Conservation (phyloP, 1,140 invertebrate genomes). For the Bombus picipes region DNA sequence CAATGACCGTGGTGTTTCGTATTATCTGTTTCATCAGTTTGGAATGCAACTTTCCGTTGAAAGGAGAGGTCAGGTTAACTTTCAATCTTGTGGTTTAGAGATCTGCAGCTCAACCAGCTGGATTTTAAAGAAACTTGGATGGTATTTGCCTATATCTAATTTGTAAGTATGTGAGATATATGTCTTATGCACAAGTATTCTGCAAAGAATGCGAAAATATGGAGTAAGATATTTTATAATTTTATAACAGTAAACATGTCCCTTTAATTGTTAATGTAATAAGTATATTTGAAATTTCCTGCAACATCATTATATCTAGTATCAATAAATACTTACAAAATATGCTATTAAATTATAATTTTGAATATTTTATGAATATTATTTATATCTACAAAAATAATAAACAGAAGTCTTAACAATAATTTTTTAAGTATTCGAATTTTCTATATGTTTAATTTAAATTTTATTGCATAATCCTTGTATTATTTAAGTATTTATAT, state of each 20-base stretch:
- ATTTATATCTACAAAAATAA: not conserved
- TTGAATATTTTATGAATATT: not conserved
- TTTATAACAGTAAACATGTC: slow-evolving; percentile 1
- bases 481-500: not conserved
- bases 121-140: slow-evolving; percentile 67
- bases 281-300: not conserved
- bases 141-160: slow-evolving; percentile 65
- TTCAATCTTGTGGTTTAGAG: slow-evolving; percentile 69
- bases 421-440: not conserved
- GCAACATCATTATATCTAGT: not conserved
- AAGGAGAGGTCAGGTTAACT: slow-evolving; percentile 65
- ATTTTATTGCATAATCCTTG: slow-evolving; percentile 18
- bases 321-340: not conserved
- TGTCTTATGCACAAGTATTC: not conserved
- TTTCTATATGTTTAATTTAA: not conserved
- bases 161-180: slow-evolving; percentile 60
- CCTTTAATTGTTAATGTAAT: slow-evolving; percentile 26
- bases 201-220: not conserved
- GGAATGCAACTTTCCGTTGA: slow-evolving; percentile 71
- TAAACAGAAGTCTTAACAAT: not conserved
- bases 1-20: slow-evolving; percentile 32
- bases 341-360: not conserved
- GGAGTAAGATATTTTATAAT: not conserved
- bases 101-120: slow-evolving; percentile 70
- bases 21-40: slow-evolving; percentile 51